Percentiles rank a stretch among this genome's conserved stretches.
Evolutionary conservation across 2,113 vertebrate genomes (phyloP).

Genomic region (Pteronura brasiliensis): DNA sequence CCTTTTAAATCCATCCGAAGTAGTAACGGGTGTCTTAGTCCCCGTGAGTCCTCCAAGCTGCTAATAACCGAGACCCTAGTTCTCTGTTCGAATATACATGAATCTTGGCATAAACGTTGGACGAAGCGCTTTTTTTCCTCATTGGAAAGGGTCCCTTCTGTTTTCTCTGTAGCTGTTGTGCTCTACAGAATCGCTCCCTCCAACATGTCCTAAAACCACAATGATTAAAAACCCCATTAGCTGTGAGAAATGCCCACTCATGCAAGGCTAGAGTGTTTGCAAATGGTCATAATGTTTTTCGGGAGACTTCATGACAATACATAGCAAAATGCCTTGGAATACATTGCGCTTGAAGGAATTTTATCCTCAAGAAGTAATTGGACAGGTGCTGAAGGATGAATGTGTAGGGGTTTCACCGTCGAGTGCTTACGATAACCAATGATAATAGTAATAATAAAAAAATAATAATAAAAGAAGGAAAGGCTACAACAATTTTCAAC

Average conservation of each 20-base stretch:
- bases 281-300: rapidly evolving
- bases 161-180: not conserved
- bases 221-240: not conserved
- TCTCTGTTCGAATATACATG: too few relatives aligned
- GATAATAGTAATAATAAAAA: too few relatives aligned
- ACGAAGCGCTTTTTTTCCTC: rapidly evolving
- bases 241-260: not conserved
- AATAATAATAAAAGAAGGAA: not conserved
- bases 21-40: rapidly evolving
- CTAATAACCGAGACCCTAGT: rapidly evolving
- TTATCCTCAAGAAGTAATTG: not conserved
- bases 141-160: not conserved
- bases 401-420: rapidly evolving
- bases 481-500: not conserved
- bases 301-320: rapidly evolving
- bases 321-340: not conserved
- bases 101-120: rapidly evolving
- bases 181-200: not conserved
- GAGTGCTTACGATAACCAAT: rapidly evolving
- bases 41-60: not conserved
- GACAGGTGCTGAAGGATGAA: rapidly evolving
- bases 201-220: not conserved
- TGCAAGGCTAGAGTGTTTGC: rapidly evolving
- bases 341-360: rapidly evolving
- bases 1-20: rapidly evolving